Conservation (phyloP, 2,797 vertebrate genomes). For the Hirundo rustica region DNA sequence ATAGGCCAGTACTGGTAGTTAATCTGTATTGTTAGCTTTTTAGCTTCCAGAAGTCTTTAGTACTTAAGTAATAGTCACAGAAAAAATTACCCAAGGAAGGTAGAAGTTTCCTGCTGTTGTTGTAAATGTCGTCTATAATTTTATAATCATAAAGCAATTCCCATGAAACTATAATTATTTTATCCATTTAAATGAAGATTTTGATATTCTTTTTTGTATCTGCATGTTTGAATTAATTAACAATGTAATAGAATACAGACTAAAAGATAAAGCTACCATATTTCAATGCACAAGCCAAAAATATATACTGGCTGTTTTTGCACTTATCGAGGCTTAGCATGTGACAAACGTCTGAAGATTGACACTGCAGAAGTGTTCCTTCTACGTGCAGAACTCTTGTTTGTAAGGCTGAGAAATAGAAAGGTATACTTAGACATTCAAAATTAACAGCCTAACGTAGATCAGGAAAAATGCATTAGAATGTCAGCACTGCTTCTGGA, state of each 20-base stretch:
- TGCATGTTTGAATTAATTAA: not conserved
- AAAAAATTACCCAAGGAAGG: not conserved
- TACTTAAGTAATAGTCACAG: not conserved
- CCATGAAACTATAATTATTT: not conserved
- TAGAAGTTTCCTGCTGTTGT: not conserved
- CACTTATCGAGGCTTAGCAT: not conserved
- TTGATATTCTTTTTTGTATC: not conserved
- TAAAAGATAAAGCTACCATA: not conserved
- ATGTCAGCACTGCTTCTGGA: not conserved
- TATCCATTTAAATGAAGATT: not conserved
- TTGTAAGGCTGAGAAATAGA: not conserved
- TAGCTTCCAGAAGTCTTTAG: not conserved
- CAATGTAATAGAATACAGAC: not conserved
- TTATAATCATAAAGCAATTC: not conserved
- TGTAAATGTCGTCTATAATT: not conserved
- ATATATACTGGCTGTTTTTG: not conserved
- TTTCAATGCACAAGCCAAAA: not conserved
- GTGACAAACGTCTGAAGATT: not conserved
- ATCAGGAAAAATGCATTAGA: not conserved
- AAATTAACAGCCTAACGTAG: not conserved
- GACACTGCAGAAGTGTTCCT: not conserved
- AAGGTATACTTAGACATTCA: not conserved
- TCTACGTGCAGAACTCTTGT: not conserved
- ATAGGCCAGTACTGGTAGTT: not conserved
- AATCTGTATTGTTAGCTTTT: not conserved